Base-by-base conservation (phyloP, 2,113 vertebrate species). In the Barnardius zonarius region DNA sequence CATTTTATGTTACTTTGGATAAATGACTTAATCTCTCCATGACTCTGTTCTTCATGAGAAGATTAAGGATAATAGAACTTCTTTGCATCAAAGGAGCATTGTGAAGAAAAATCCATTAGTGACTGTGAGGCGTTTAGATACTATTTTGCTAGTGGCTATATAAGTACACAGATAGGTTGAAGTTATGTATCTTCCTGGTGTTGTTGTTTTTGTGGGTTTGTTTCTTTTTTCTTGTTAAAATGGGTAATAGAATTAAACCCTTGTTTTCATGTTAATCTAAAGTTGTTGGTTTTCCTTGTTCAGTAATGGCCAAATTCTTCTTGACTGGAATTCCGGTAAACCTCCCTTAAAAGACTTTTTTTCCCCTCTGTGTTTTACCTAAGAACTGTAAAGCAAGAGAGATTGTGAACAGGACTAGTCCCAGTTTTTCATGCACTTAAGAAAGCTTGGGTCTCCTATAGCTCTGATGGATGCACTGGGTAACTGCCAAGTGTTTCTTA, bases 1-100 rank as follows among this genome's bases (percentile, higher is more conserved):
- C 88, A 57, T 88, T 88, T 96, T 84, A 48, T 82, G 69, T 95
- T 97, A 84, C 93, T 83, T 90, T 66, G 80, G 83, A 94, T 96
- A 96, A 96, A 95, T 96, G 55, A 89, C 88, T 96, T 97, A 95
- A 94, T 96, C 92, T 96, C 55, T 93, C 69, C 62, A 70, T 86
- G 86, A 77, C 7, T 11, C 90, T 86, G 80, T 86, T 95, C 86
- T 90, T 90, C 76, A 88, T 27, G 2, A 94, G 92, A 90, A 88
- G 85, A 93, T 88, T 84, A 88, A 86, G 93, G 66, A 86, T 95
- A 95, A 96, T 92, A 93, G 73, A 76, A 90, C 51, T 93, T 95
- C 52, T 70, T 93, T 96, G 80, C 73, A 90, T 96, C 92, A 88
- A 86, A 95, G 86, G 44, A 90, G 48, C 46, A 75, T 62, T 90